Evolutionary conservation across 2,888 invertebrate genomes (phyloP), one percentile per base, ranked within the genome.

Genomic region (Yponomeuta sedellus): DNA sequence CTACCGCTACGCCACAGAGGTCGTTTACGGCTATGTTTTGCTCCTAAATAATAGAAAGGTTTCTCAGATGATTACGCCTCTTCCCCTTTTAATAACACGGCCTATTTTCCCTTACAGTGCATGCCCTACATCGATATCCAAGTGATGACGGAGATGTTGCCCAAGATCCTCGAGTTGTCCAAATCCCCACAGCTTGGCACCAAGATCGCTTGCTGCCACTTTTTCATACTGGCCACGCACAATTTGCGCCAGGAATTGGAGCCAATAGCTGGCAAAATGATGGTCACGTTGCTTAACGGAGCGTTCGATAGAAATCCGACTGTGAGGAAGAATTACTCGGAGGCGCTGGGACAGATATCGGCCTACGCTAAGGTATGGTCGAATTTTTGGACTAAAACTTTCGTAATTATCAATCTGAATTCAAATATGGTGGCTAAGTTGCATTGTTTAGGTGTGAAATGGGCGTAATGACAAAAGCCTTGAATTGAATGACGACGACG

Each of bases 121-220:
- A 88, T 94, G 81, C 93, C 93, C 72, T 96, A 94, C 80, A 93
- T 97, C 39, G 96, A 97, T 81, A 94, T 93, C 62, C 92, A 93
- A 11, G 94, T 94, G 39, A 89, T 98, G 77, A 95, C 95, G 71
- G 95, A 95, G 73, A 93, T 97, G 83, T 93, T 97, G 11, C 97
- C 97, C 0, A 94, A 94, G 74, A 90, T 97, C 3, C 82, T 95
- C n/a, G 98, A 98, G 70, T 88, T 98, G 66, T 94, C 97, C 76
- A 96, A 95, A 75, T 95, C 95, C 2, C 94, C 97, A 0, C 96
- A 96, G 71, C 92, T 98, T 61, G 97, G 97, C 34, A 97, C 97
- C 0, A 96, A 97, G 83, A 94, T 96, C 22, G 96, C 96, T 0
- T 94, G 95, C 75, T 94, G 95, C 0, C 96, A 97, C 81, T 96